Evolutionary conservation across 2,113 vertebrate genomes (phyloP).

Genomic region (Plotosus lineatus): DNA sequence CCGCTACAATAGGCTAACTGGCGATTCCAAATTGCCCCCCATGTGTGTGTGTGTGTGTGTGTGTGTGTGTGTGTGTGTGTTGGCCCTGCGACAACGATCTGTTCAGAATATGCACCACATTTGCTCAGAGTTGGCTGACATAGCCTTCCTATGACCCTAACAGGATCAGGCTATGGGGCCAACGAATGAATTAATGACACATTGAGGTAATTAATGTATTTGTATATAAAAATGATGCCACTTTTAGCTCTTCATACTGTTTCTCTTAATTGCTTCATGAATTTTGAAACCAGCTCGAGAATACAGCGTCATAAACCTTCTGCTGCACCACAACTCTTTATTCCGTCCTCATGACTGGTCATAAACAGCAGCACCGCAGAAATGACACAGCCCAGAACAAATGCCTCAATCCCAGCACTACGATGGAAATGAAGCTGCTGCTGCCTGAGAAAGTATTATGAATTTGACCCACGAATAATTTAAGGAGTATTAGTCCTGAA

Average conservation of each 20-base stretch:
- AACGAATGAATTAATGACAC: too few relatives aligned
- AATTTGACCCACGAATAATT: constrained; percentile 68
- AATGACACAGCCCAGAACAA: constrained; percentile 50
- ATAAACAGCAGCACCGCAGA: constrained; percentile 38
- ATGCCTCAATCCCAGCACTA: constrained; percentile 55
- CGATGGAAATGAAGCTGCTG: constrained; percentile 50
- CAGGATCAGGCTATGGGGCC: too few relatives aligned
- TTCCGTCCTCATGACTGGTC: constrained; percentile 25
- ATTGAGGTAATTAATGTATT: too few relatives aligned
- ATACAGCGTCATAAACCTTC: constrained; percentile 52
- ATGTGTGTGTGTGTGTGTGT: too few relatives aligned
- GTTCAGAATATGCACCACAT: too few relatives aligned
- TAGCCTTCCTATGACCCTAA: too few relatives aligned
- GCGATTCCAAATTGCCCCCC: too few relatives aligned
- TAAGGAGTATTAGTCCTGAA: constrained; percentile 50
- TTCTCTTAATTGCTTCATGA: constrained; percentile 4
- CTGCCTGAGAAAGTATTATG: constrained; percentile 63
- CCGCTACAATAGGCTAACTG: too few relatives aligned
- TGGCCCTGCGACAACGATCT: too few relatives aligned
- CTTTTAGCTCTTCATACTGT: background rate
- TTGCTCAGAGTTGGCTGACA: too few relatives aligned
- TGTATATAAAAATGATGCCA: background rate
- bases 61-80: too few relatives aligned
- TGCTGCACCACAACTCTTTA: background rate
- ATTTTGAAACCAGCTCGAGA: constrained; percentile 40